phyloP scores from a whole-genome alignment of 2,888 invertebrate genomes.

The Tuta absoluta region DNA sequence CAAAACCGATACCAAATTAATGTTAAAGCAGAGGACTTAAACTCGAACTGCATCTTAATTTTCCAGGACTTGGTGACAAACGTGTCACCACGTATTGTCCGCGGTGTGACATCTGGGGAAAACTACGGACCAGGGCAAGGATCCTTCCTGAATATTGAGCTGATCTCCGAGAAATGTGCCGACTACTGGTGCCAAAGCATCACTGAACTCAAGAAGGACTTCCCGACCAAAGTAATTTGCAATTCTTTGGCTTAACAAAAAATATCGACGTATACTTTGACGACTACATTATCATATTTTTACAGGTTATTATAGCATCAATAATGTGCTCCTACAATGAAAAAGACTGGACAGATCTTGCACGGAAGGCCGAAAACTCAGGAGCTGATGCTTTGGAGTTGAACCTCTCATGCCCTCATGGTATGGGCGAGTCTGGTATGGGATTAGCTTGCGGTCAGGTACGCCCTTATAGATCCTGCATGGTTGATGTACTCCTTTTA shows the following conservation, averaged over 20 bases:
- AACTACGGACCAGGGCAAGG: slow-evolving; percentile 97
- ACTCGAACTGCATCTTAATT: not conserved
- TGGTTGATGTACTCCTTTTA: not conserved
- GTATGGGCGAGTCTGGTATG: slow-evolving; percentile 99
- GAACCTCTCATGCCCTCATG: slow-evolving; percentile 98
- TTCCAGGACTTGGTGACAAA: slow-evolving; percentile 96
- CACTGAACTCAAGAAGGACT: slow-evolving; percentile 93
- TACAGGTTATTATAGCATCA: slow-evolving; percentile 93
- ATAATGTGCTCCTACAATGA: slow-evolving; percentile 96
- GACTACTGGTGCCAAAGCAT: slow-evolving; percentile 96
- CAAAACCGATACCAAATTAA: too few relatives aligned
- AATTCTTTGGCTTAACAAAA: too few relatives aligned
- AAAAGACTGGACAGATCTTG: slow-evolving; percentile 93
- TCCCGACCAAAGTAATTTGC: slow-evolving; percentile 87
- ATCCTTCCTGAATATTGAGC: slow-evolving; percentile 97
- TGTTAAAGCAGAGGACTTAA: too few relatives aligned
- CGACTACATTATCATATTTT: slow-evolving; percentile 19
- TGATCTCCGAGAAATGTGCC: slow-evolving; percentile 97
- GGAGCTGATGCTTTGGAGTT: slow-evolving; percentile 98
- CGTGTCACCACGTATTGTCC: slow-evolving; percentile 97
- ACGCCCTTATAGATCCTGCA: slow-evolving; percentile 29
- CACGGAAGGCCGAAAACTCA: slow-evolving; percentile 87
- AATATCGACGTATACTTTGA: too few relatives aligned
- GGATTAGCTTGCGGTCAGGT: slow-evolving; percentile 99
- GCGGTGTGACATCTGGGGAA: slow-evolving; percentile 95